phyloP scores from a whole-genome alignment of 2,888 invertebrate genomes.

The Synanthedon myopaeformis region DNA sequence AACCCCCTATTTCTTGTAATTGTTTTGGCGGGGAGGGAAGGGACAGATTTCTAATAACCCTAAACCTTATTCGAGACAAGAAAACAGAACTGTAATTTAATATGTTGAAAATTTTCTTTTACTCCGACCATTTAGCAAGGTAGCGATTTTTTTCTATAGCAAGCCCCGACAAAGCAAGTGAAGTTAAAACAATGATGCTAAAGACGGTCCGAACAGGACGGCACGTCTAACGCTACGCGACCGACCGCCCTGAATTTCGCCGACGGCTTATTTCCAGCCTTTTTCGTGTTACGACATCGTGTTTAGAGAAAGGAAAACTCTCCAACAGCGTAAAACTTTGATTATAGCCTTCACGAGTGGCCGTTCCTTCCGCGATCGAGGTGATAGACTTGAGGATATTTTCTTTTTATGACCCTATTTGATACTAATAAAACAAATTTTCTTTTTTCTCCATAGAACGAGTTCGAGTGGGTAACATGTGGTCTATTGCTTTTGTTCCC shows the following conservation, averaged over 20 bases:
- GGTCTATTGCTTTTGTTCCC: slow-evolving; percentile 41
- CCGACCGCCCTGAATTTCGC: slow-evolving; percentile 42
- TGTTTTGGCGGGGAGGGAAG: too few relatives aligned
- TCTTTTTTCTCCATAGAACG: slow-evolving; percentile 46
- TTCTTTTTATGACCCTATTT: slow-evolving; percentile 63
- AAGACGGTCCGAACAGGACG: slow-evolving; percentile 24
- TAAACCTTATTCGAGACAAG: too few relatives aligned
- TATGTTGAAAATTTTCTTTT: too few relatives aligned
- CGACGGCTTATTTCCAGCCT: slow-evolving; percentile 62
- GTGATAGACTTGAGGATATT: slow-evolving; percentile 60
- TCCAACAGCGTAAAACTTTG: slow-evolving; percentile 64
- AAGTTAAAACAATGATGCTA: slow-evolving; percentile 52
- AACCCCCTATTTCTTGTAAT: too few relatives aligned
- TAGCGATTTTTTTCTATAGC: slow-evolving; percentile 45
- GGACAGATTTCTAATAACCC: too few relatives aligned
- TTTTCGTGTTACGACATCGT: slow-evolving; percentile 66
- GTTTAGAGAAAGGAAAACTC: slow-evolving; percentile 67
- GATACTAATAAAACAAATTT: slow-evolving; percentile 67
- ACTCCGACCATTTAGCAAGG: slow-evolving; percentile 15
- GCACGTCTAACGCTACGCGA: background rate
- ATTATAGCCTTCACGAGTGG: slow-evolving; percentile 65
- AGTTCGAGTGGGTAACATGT: slow-evolving; percentile 48
- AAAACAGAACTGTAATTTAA: too few relatives aligned
- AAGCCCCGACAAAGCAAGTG: slow-evolving; percentile 32
- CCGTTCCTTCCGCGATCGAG: slow-evolving; percentile 56